These are phyloP conservation scores for Euura lappo DNA, from an alignment of 1,140 invertebrate species.

Conservation along the genomic window DNA sequence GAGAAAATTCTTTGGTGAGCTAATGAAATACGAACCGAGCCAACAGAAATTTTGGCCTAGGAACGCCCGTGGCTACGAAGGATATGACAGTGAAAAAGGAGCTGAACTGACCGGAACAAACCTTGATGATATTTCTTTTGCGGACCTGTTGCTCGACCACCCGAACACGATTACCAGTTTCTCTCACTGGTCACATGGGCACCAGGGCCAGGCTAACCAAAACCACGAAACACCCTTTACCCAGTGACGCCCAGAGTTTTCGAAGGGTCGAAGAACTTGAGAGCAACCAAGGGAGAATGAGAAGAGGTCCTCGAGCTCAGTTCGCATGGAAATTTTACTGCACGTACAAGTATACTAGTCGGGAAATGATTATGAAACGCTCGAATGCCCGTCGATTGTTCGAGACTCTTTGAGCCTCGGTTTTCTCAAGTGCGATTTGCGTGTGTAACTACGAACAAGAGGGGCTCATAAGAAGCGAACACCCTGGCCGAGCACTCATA, in stretches of 20 bases:
- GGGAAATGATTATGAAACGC: not conserved
- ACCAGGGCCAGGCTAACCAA: not conserved
- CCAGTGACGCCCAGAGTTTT: not conserved
- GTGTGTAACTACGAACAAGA: not conserved
- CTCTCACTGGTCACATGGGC: not conserved
- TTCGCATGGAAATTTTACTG: not conserved
- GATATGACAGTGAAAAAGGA: not conserved
- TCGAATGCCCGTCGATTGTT: not conserved
- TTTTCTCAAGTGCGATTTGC: not conserved
- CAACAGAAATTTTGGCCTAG: not conserved
- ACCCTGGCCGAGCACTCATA: not conserved
- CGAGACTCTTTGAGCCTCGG: not conserved
- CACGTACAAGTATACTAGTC: not conserved
- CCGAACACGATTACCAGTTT: not conserved
- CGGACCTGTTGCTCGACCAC: conserved; percentile 2
- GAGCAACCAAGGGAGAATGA: not conserved
- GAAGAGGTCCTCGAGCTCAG: not conserved
- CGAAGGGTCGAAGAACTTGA: too few relatives aligned
- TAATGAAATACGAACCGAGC: not conserved
- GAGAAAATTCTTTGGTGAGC: not conserved
- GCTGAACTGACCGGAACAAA: not conserved
- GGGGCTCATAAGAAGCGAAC: not conserved
- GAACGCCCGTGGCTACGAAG: not conserved
- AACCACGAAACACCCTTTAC: conserved; percentile 2
- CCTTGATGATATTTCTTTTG: not conserved